Evolutionary conservation across 2,113 vertebrate genomes (phyloP).

Genomic region (Saimiri boliviensis): DNA sequence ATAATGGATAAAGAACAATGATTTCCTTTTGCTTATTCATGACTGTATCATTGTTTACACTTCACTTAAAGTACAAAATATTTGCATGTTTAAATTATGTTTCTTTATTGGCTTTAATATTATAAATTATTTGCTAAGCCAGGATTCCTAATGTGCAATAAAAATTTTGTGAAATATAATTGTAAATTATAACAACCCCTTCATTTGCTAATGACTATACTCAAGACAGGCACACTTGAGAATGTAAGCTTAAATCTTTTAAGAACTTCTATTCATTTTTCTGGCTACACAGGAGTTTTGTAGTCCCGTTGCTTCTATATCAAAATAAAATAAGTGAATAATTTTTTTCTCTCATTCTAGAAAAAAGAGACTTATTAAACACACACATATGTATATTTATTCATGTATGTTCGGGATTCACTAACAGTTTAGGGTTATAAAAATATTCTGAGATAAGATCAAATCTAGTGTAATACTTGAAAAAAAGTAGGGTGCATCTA

Average conservation of each 20-base stretch:
- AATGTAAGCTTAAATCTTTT: constrained; percentile 42
- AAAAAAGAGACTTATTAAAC: neutral
- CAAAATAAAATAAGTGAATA: constrained; percentile 37
- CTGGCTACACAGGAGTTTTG: neutral
- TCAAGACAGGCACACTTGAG: constrained; percentile 42
- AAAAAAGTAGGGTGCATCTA: neutral
- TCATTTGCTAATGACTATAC: constrained; percentile 59
- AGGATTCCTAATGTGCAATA: constrained; percentile 24
- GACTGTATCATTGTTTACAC: constrained; percentile 27
- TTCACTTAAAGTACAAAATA: constrained; percentile 54
- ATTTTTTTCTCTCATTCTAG: neutral
- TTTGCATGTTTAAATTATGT: constrained; percentile 57
- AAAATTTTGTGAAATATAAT: constrained; percentile 44
- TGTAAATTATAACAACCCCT: constrained; percentile 44
- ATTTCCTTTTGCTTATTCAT: neutral
- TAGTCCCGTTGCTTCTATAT: constrained; percentile 30
- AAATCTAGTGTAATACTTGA: neutral
- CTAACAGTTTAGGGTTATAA: neutral
- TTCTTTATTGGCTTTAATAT: constrained; percentile 42
- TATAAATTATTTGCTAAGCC: constrained; percentile 52
- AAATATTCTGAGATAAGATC: constrained; percentile 9
- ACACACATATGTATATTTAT: neutral
- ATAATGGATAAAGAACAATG: neutral
- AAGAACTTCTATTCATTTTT: constrained; percentile 29
- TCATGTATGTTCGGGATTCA: neutral